Evolutionary conservation across 2,113 vertebrate species (phyloP), one percentile per base, ranked within the genome.

Genomic region (Channa maculata): DNA sequence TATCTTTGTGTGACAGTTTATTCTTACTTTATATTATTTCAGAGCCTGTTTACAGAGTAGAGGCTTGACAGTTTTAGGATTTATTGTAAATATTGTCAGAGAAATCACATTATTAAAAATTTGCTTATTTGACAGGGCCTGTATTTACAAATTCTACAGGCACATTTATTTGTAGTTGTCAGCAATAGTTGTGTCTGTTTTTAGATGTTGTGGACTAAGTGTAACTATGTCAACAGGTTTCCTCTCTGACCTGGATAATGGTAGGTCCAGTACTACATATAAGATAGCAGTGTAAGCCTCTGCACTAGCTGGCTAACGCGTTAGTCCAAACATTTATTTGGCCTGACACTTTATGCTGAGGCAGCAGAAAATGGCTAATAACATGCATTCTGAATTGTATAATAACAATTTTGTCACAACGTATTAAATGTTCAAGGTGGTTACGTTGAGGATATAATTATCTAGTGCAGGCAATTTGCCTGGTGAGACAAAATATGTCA

Each of bases 151-250:
- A 55, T 68, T 12, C 46, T 53, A 13, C 46, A 14, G 75, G 59
- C 48, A 39, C 13, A 13, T 80, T 61, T 65, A 33, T 77, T 64
- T 34, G 51, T 71, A 45, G 65, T 53, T 51, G 67, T 75, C 86
- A 83, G 65, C 75, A 45, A 37, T 12, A 70, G 53, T 33, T 51
- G 43, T 66, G 85, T 65, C 59, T 65, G 51, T 43, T 60, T 75
- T 74, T 46, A 74, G 65, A 71, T 83, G 33, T 75, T 85, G 75
- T 63, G 59, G 83, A 86, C 88, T 75, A 64, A 90, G 78, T 72
- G 88, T 48, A 79, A 50, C 83, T 85, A 41, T 90, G 76, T 87
- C 84, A 86, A 82, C 90, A 92, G 90, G 92, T 89, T 71, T 85
- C 65, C 69, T 88, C 75, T 83, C 80, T 84, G 85, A 91, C 88